Evolutionary conservation across 2,797 vertebrate genomes (phyloP).

Genomic region (Sebastes iracundus): DNA sequence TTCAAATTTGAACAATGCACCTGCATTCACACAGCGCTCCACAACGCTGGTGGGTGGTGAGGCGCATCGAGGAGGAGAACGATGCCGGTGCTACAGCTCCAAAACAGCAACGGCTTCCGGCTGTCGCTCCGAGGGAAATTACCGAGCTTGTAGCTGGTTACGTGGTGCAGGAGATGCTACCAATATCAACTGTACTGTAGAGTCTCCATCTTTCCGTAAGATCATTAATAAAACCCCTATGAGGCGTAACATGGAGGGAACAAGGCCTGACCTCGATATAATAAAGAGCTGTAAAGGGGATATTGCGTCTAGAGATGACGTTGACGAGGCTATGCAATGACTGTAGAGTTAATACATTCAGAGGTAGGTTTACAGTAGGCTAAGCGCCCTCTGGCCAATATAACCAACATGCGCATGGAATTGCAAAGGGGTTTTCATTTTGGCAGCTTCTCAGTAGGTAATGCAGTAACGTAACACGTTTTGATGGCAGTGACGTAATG

Average conservation of each 20-base stretch:
- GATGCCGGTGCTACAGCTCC: background rate
- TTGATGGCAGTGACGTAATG: background rate
- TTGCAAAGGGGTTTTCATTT: background rate
- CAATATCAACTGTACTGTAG: background rate
- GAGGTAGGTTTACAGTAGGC: background rate
- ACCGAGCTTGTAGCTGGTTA: background rate
- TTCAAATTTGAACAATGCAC: background rate
- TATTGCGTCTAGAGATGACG: background rate
- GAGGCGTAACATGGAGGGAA: background rate
- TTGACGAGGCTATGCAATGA: background rate
- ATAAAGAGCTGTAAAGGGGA: background rate
- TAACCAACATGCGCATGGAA: background rate
- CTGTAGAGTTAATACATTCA: background rate
- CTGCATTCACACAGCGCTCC: background rate
- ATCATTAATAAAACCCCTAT: background rate
- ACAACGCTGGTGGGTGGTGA: background rate
- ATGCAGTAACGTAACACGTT: background rate
- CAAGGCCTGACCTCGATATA: background rate
- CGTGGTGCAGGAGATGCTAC: background rate
- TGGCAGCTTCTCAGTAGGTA: no score
- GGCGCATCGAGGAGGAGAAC: no score
- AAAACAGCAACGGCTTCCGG: background rate
- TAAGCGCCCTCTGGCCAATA: background rate
- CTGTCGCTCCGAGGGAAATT: background rate
- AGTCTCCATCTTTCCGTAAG: background rate